A percentile compares a stretch with the other conserved stretches of the same genome.
Evolutionary conservation across 1,140 invertebrate genomes (phyloP).

Genomic region (Drosophila micromelanica): DNA sequence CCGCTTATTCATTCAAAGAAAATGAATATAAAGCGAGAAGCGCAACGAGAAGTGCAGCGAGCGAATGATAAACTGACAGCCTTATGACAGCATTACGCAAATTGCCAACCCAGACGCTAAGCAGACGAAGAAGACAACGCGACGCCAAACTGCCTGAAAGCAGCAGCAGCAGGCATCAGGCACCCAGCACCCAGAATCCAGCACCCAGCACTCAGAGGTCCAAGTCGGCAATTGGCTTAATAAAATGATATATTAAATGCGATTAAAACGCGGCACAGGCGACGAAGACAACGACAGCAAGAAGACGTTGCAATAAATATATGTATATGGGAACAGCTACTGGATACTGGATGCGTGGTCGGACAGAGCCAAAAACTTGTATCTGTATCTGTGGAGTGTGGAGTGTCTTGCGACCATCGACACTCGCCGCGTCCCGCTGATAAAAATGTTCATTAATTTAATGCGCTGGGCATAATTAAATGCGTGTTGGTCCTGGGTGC

Average conservation of each 20-base stretch:
- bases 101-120: slow-evolving; percentile 68
- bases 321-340: slow-evolving; percentile 78
- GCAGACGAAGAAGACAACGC: slow-evolving; percentile 42
- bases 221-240: slow-evolving; percentile 72
- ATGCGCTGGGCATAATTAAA: slow-evolving; percentile 78
- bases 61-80: slow-evolving; percentile 77
- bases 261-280: slow-evolving; percentile 67
- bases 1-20: slow-evolving; percentile 44
- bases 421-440: slow-evolving; percentile 37
- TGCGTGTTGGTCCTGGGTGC: slow-evolving; percentile 72
- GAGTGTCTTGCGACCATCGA: slow-evolving; percentile 4
- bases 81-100: slow-evolving; percentile 82
- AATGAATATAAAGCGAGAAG: slow-evolving; percentile 29
- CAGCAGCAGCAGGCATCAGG: too few species aligned
- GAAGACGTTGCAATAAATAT: slow-evolving; percentile 74
- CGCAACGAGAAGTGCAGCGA: slow-evolving; percentile 20
- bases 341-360: slow-evolving; percentile 28
- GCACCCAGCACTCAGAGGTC: slow-evolving; percentile 12
- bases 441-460: slow-evolving; percentile 83
- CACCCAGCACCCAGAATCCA: too few species aligned
- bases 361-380: background rate
- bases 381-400: slow-evolving; percentile 2
- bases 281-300: slow-evolving; percentile 49
- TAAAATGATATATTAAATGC: slow-evolving; percentile 83
- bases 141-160: background rate